Percentiles rank a stretch among this genome's conserved stretches.
Conservation (phyloP, 2,113 vertebrate species). For the Epinephelus cyanopodus region DNA sequence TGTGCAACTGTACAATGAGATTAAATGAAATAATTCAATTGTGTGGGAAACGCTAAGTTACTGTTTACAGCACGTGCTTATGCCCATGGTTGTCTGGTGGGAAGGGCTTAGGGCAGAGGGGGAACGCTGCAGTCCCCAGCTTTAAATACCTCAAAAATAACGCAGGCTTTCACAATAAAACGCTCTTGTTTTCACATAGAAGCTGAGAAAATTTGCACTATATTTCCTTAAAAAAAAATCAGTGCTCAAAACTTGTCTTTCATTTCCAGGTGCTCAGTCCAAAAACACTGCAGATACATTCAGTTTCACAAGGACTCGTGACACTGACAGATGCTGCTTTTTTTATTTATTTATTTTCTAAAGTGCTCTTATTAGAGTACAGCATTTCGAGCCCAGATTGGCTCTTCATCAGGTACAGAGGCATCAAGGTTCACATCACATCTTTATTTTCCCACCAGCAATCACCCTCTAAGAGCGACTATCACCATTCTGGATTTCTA, state of each 20-base stretch:
- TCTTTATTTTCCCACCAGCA: neutral
- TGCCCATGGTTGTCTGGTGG: too few species aligned
- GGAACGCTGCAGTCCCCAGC: too few species aligned
- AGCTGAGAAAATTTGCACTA: neutral
- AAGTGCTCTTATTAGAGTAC: too few species aligned
- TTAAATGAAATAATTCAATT: too few species aligned
- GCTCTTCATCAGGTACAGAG: neutral
- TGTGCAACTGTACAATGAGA: too few species aligned
- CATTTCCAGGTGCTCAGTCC: neutral
- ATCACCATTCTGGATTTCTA: neutral
- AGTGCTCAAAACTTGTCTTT: neutral
- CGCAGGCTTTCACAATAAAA: neutral
- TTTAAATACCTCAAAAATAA: neutral
- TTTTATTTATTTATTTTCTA: too few species aligned
- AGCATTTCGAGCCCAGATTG: neutral
- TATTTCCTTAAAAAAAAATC: neutral
- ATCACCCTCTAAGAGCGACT: neutral
- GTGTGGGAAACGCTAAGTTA: too few species aligned
- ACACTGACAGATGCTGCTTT: neutral
- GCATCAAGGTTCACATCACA: neutral
- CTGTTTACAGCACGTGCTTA: too few species aligned
- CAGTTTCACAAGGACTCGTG: neutral
- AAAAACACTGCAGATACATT: neutral
- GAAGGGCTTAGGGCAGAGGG: too few species aligned
- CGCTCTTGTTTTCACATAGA: neutral